These are phyloP conservation scores for Coptotermes formosanus DNA, from an alignment of 1,140 invertebrate genomes.

Conservation along the genomic window DNA sequence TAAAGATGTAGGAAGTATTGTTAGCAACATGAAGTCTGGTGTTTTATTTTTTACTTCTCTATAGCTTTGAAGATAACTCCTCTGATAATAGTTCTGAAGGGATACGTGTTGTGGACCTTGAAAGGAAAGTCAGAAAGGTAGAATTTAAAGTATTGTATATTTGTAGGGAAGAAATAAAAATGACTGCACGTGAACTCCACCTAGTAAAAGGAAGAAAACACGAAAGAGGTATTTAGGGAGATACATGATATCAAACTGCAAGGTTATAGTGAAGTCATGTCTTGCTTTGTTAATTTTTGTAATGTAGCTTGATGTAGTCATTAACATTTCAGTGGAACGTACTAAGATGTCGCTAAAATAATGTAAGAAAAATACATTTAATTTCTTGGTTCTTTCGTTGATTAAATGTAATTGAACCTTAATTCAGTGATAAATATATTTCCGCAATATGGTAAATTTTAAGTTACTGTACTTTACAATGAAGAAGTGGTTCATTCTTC, in stretches of 20 bases:
- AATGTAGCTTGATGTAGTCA: neutral
- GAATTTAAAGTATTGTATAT: constrained; percentile 18
- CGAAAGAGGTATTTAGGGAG: neutral
- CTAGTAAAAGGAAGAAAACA: neutral
- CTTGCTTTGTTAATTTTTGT: neutral
- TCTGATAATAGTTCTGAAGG: neutral
- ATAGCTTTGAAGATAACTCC: neutral
- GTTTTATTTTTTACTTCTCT: constrained; percentile 2
- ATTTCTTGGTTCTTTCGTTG: neutral
- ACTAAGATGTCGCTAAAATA: constrained; percentile 4
- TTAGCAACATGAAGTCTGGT: neutral
- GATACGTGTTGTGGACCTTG: neutral
- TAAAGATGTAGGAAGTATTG: neutral
- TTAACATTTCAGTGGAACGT: neutral
- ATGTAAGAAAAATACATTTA: neutral
- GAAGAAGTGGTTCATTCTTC: no score
- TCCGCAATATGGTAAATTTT: neutral
- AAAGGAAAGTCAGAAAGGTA: constrained; percentile 1
- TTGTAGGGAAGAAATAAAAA: constrained; percentile 10
- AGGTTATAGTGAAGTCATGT: neutral
- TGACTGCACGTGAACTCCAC: neutral
- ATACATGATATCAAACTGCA: neutral
- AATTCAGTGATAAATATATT: neutral
- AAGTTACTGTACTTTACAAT: neutral
- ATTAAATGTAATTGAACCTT: neutral